Conservation (phyloP, 2,797 vertebrate genomes). For the Salarias fasciatus region DNA sequence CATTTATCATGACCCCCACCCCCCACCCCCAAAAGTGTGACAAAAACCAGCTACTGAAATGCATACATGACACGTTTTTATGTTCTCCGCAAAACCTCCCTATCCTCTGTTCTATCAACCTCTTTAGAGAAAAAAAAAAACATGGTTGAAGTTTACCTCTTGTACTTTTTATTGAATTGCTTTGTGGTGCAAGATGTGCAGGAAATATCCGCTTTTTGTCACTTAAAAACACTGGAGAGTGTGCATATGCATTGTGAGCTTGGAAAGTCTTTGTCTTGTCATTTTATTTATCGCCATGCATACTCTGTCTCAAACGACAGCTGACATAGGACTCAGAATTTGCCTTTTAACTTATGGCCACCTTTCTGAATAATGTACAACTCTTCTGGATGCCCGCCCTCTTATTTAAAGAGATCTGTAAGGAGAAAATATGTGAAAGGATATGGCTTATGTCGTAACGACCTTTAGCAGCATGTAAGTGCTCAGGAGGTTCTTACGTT, state of each 20-base stretch:
- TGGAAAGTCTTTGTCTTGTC: slow-evolving; percentile 70
- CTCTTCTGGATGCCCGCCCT: slow-evolving; percentile 51
- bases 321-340: slow-evolving; percentile 65
- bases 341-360: slow-evolving; percentile 81
- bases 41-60: slow-evolving; percentile 89
- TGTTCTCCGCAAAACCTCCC: slow-evolving; percentile 66
- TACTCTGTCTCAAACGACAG: slow-evolving; percentile 70
- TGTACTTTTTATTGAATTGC: slow-evolving; percentile 79
- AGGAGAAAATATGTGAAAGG: slow-evolving; percentile 47
- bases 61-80: slow-evolving; percentile 89
- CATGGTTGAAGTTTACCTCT: slow-evolving; percentile 77
- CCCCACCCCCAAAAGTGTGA: slow-evolving; percentile 73
- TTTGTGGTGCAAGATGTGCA: slow-evolving; percentile 89
- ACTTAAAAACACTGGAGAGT: slow-evolving; percentile 90
- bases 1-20: slow-evolving; percentile 70
- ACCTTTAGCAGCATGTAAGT: slow-evolving; percentile 52
- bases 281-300: slow-evolving; percentile 77
- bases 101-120: background rate
- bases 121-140: slow-evolving; percentile 55
- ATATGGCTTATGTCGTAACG: slow-evolving; percentile 53
- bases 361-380: slow-evolving; percentile 72
- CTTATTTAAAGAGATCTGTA: slow-evolving; percentile 66
- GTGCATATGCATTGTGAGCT: slow-evolving; percentile 88
- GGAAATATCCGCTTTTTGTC: slow-evolving; percentile 87
- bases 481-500: slow-evolving; percentile 57